Base-by-base conservation (phyloP, 2,113 vertebrate species). In the Pristiophorus japonicus region DNA sequence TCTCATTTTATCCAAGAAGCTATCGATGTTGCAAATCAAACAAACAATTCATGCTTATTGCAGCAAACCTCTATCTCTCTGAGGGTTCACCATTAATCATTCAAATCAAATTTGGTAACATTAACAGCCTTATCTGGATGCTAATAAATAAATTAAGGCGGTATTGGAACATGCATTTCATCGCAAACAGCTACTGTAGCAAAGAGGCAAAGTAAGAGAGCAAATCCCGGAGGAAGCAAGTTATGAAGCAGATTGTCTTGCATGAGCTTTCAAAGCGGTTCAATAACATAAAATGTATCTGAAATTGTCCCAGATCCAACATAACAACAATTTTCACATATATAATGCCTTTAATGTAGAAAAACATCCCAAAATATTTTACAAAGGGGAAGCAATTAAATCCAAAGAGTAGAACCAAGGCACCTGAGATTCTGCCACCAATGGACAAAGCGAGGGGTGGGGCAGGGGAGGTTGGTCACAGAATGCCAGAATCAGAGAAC, bases 161-260 rank as follows among this genome's bases (percentile, higher is more conserved):
- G 11, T 30, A 59, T 34, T 59, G 51, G 47, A 59, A 90, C 24
- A 59, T 90, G 12, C 87, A 90, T 90, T 90, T 90, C 87, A 90
- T 59, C 47, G 24, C 51, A 30, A n/a, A n/a, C n/a, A 63, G 59
- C 34, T 63, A 7, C 55, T 63, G 16, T 59, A 38, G 87, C 87
- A 90, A 90, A 90, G 87, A 90, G 27, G 87, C 51, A 90, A 90
- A 90, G 51, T 34, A 59, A 90, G 51, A 90, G 38, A 81, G 14
- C 20, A 63, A 90, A 92, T 65, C 59, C 88, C 6, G n/a, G 2
- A n/a, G 88, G 34, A 92, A 92, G 34, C 0, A 63, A 63, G 59
- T 92, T 22, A 91, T 38, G n/a, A 34, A 62, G 88, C 14, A 55
- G n/a, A 63, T 63, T 92, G 59, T 42, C 34, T 38, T 92, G 88